phyloP scores from a whole-genome alignment of 2,113 vertebrate species.

The Desmodus rotundus region DNA sequence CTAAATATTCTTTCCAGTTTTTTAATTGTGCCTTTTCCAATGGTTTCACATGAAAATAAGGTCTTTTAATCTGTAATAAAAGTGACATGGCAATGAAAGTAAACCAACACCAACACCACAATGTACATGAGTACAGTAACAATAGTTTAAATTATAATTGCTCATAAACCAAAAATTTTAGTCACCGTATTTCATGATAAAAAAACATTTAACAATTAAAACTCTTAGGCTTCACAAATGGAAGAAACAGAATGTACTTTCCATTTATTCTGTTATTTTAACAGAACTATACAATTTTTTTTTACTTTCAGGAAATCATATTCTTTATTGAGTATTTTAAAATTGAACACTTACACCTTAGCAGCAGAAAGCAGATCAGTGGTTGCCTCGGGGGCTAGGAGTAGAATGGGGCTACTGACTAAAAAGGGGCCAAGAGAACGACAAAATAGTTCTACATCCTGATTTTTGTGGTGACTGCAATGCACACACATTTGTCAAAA shows the following conservation, averaged over 20 bases:
- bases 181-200: neutral
- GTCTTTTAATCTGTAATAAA: conserved; percentile 93
- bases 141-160: neutral
- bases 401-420: neutral
- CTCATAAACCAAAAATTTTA: neutral
- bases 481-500: neutral
- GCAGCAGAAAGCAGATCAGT: neutral
- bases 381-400: neutral
- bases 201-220: conserved; percentile 1
- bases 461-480: neutral
- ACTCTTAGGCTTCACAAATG: neutral
- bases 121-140: neutral
- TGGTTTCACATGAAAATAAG: conserved; percentile 98
- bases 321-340: neutral
- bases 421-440: neutral
- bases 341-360: neutral
- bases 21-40: conserved; percentile 97
- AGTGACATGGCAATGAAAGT: conserved; percentile 21
- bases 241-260: neutral
- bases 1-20: conserved; percentile 99
- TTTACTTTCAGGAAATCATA: neutral
- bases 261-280: conserved; percentile 21
- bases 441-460: neutral
- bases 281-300: neutral
- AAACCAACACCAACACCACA: neutral